These are phyloP conservation scores for Nothura maculosa DNA, from an alignment of 2,797 vertebrate species.

Conservation along the genomic window DNA sequence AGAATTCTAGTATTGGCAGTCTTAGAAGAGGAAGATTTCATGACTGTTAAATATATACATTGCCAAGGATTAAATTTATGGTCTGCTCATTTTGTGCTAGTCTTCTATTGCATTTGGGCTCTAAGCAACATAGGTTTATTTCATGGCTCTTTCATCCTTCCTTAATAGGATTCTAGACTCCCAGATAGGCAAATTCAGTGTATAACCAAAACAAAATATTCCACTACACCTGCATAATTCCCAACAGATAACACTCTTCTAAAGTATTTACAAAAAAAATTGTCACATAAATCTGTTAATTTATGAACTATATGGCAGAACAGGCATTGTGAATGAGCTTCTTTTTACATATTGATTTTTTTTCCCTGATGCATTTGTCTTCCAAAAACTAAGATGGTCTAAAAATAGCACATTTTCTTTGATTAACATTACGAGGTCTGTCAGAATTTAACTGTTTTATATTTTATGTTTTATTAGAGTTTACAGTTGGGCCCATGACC, in stretches of 20 bases:
- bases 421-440: background rate
- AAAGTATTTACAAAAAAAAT: slow-evolving; percentile 33
- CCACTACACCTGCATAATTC: slow-evolving; percentile 9
- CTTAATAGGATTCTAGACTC: slow-evolving; percentile 14
- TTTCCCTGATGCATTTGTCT: slow-evolving; percentile 30
- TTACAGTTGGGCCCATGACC: background rate
- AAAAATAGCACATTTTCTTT: slow-evolving; percentile 22
- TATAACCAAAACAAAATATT: background rate
- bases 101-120: slow-evolving; percentile 44
- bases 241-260: slow-evolving; percentile 34
- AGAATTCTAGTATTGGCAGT: slow-evolving; percentile 22
- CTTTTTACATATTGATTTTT: slow-evolving; percentile 45
- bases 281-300: slow-evolving; percentile 29
- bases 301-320: slow-evolving; percentile 47
- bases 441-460: slow-evolving; percentile 4
- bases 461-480: background rate
- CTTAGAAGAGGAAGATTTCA: slow-evolving; percentile 34
- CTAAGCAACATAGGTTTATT: slow-evolving; percentile 47
- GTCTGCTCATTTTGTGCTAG: slow-evolving; percentile 32
- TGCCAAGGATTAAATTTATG: slow-evolving; percentile 55
- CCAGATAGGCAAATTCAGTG: background rate
- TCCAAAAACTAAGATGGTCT: slow-evolving; percentile 30
- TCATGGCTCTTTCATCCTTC: slow-evolving; percentile 41
- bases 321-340: slow-evolving; percentile 19
- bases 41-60: slow-evolving; percentile 49